Evolutionary conservation across 2,113 vertebrate genomes (phyloP).

Genomic region (Antennarius striatus): DNA sequence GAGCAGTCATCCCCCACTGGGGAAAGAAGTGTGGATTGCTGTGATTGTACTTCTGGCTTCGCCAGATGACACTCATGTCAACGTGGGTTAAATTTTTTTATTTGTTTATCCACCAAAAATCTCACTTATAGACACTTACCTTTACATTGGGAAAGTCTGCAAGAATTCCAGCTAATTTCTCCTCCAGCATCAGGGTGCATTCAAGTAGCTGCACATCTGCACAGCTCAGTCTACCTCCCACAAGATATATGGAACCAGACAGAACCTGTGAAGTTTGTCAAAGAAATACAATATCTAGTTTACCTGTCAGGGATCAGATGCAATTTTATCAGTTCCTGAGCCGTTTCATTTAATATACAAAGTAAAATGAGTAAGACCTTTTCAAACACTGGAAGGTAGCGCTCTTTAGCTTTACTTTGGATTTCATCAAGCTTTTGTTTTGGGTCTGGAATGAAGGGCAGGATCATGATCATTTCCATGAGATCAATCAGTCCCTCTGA

Average conservation of each 20-base stretch:
- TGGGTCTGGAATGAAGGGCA: slow-evolving; percentile 73
- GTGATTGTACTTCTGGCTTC: too few species aligned
- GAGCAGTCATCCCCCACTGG: too few species aligned
- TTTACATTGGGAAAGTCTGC: slow-evolving; percentile 82
- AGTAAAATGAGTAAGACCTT: slow-evolving; percentile 76
- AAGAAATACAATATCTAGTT: too few species aligned
- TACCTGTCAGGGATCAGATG: too few species aligned
- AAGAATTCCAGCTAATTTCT: slow-evolving; percentile 78
- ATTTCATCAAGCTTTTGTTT: slow-evolving; percentile 74
- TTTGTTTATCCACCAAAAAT: background rate
- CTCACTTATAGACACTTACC: slow-evolving; percentile 69
- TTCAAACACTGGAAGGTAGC: slow-evolving; percentile 88
- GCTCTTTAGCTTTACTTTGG: slow-evolving; percentile 75
- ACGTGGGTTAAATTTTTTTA: too few species aligned
- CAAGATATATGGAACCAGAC: slow-evolving; percentile 79
- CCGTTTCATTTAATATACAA: too few species aligned
- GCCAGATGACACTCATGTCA: too few species aligned
- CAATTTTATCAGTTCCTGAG: too few species aligned
- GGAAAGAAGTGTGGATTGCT: too few species aligned
- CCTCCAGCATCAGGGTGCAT: slow-evolving; percentile 86
- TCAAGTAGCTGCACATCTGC: slow-evolving; percentile 89
- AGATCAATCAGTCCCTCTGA: slow-evolving; percentile 84
- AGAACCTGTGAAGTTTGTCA: slow-evolving; percentile 77
- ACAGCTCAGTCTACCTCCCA: slow-evolving; percentile 85
- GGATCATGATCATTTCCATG: slow-evolving; percentile 81